Percentiles rank a stretch among this genome's conserved stretches.
These are phyloP conservation scores for Philypnodon macrostomus DNA, from an alignment of 2,797 vertebrate genomes.

Conservation along the genomic window DNA sequence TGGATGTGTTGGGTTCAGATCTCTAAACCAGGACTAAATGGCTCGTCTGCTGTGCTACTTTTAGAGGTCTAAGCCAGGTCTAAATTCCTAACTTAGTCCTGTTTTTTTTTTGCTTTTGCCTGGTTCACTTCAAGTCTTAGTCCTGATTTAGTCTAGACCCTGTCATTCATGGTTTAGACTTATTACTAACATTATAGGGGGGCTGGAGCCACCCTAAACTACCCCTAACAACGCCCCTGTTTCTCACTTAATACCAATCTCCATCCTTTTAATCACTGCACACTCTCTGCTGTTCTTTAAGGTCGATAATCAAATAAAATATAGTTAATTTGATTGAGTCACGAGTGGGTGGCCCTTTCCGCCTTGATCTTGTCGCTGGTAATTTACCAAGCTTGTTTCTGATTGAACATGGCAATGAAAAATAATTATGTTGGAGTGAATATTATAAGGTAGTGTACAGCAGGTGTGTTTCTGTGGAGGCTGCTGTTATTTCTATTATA, in stretches of 20 bases:
- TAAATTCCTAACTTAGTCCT: too few species aligned
- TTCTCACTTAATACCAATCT: conserved; percentile 6
- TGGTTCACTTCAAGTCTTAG: too few species aligned
- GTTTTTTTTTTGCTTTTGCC: too few species aligned
- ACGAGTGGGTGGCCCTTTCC: conserved; percentile 19
- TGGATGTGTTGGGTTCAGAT: too few species aligned
- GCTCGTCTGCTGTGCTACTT: too few species aligned
- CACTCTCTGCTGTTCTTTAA: conserved; percentile 10
- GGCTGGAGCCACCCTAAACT: too few species aligned
- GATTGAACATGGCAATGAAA: conserved; percentile 50
- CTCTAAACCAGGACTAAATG: too few species aligned
- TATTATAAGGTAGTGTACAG: conserved; percentile 22
- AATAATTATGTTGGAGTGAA: conserved; percentile 48
- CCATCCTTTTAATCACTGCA: conserved; percentile 11
- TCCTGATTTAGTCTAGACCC: too few species aligned
- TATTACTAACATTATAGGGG: too few species aligned
- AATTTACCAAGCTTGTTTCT: conserved; percentile 49
- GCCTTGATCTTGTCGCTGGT: conserved; percentile 34
- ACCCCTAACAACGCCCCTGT: too few species aligned
- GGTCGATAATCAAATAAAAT: conserved; percentile 47
- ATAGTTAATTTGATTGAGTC: conserved; percentile 47
- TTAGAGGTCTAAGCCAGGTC: too few species aligned
- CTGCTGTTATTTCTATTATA: conserved; percentile 7
- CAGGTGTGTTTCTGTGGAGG: conserved; percentile 3
- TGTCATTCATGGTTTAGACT: too few species aligned